These are phyloP conservation scores for Pangasius djambal DNA, from an alignment of 2,797 vertebrate species.

Conservation along the genomic window DNA sequence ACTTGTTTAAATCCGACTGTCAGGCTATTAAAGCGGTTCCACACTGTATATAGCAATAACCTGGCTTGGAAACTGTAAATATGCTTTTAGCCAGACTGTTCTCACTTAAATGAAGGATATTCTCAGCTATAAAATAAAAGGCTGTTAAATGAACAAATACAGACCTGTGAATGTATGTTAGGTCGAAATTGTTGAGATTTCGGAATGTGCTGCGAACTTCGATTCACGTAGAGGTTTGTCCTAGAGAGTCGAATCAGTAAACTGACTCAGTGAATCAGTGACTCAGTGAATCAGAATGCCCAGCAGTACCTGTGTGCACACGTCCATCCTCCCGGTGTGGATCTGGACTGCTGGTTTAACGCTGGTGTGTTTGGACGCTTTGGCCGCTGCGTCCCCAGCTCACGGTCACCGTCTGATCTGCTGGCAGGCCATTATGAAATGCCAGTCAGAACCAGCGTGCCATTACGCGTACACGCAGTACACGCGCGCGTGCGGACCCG, in stretches of 20 bases:
- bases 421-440: slow-evolving; percentile 93
- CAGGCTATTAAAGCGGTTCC: neutral
- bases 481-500: slow-evolving; percentile 83
- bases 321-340: slow-evolving; percentile 18
- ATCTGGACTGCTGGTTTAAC: slow-evolving; percentile 71
- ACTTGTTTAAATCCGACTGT: neutral
- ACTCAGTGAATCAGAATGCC: neutral
- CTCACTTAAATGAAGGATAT: neutral
- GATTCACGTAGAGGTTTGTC: neutral
- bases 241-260: neutral
- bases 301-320: neutral
- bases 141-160: neutral
- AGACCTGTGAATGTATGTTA: neutral
- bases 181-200: neutral
- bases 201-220: neutral
- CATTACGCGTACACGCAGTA: slow-evolving; percentile 92
- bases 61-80: neutral
- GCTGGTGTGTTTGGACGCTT: slow-evolving; percentile 68
- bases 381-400: slow-evolving; percentile 71
- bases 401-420: slow-evolving; percentile 85
- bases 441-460: slow-evolving; percentile 87
- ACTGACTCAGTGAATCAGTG: neutral
- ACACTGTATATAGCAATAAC: neutral
- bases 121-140: neutral
- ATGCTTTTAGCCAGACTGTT: neutral